Evolutionary conservation across 2,797 vertebrate species (phyloP), one percentile per base, ranked within the genome.

Genomic region (Nyctalus aviator): DNA sequence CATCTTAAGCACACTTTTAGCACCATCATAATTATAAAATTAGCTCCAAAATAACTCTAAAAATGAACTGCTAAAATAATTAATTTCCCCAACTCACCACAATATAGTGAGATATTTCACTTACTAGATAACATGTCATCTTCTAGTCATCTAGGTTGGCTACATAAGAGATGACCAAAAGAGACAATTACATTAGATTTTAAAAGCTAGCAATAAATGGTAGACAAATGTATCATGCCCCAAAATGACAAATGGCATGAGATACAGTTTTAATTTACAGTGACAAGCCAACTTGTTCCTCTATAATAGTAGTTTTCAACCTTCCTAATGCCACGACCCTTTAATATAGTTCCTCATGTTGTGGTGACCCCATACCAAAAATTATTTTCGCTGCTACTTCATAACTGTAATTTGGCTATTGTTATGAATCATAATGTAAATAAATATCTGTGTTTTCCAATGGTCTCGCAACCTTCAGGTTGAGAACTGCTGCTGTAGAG

Each of bases 171-270:
- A 90, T 68, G 23, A 88, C 46, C 25, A 27, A 68, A 95, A 3
- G 27, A 37, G 55, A 48, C 37, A 91, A 89, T 27, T 41, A 89
- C 25, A 30, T 8, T 72, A 37, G 10, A 78, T 75, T 89, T 93
- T 46, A 81, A 95, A 73, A 84, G 46, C 8, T 41, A 27, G 25
- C 21, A 84, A 85, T 77, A 92, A 81, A 76, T 64, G 15, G 66
- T 17, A 69, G 35, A 87, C 68, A 23, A 59, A 79, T 37, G 30
- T 75, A 48, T 48, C 12, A 84, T 57, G 5, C 21, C 17, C 53
- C n/a, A 23, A 89, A 86, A 95, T 41, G 30, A 84, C n/a, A 95
- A 88, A 93, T 23, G n/a, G 21, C 46, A 91, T 27, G 27, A 94
- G n/a, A 82, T 15, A 41, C 84, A 90, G 1, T 78, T 93, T 78